Conservation (phyloP, 1,140 invertebrate species). For the Papilio polytes region DNA sequence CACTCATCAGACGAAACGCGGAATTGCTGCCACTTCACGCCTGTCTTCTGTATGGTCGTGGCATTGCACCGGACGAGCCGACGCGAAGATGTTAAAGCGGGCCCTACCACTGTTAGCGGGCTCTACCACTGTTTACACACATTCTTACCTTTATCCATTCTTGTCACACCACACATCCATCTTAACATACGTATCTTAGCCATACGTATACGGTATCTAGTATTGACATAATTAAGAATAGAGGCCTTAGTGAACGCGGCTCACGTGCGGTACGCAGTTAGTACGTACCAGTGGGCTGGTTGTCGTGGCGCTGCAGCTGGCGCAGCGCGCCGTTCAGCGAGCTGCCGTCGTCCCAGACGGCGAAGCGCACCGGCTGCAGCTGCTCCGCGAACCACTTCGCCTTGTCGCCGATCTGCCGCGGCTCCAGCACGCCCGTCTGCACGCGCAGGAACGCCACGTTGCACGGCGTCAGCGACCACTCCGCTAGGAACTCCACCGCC, state of each 20-base stretch:
- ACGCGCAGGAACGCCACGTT: slow-evolving; percentile 99
- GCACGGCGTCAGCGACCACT: slow-evolving; percentile 98
- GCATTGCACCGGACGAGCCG: too few species aligned
- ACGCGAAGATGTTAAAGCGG: too few species aligned
- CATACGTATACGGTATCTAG: too few species aligned
- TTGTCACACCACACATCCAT: too few species aligned
- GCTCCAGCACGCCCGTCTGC: slow-evolving; percentile 98
- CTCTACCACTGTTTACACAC: too few species aligned
- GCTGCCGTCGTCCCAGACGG: slow-evolving; percentile 95
- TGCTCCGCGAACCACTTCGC: slow-evolving; percentile 96
- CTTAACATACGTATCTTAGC: too few species aligned
- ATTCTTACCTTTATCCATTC: too few species aligned
- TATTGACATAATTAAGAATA: too few species aligned
- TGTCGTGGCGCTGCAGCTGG: slow-evolving; percentile 90
- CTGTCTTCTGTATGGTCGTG: too few species aligned
- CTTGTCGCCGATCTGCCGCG: slow-evolving; percentile 98
- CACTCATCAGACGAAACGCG: too few species aligned
- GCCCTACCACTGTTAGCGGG: too few species aligned
- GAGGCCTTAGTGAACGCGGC: not conserved
- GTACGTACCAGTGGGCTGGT: slow-evolving; percentile 88
- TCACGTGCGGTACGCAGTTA: not conserved
- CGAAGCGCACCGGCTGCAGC: slow-evolving; percentile 95
- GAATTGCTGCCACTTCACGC: too few species aligned
- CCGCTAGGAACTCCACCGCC: slow-evolving; percentile 99
- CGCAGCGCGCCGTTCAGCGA: slow-evolving; percentile 91